Conservation (phyloP, 2,113 vertebrate species). For the Pterocles burchelli region DNA sequence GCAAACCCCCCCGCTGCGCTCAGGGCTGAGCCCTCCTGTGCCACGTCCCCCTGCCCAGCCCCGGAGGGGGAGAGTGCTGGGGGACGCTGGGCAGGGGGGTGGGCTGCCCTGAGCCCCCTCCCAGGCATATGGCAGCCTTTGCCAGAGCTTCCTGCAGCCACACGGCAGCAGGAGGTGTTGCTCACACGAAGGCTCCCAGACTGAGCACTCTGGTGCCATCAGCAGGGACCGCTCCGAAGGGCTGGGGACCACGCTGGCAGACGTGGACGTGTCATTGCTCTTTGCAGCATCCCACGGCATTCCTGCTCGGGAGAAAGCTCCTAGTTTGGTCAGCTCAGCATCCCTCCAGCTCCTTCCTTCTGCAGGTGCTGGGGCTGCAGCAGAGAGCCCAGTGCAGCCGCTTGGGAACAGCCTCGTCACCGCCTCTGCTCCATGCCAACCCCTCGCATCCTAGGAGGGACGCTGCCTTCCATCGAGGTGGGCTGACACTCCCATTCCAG, state of each 20-base stretch:
- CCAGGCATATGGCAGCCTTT: neutral
- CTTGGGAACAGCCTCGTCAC: fast-evolving
- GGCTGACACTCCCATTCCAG: neutral
- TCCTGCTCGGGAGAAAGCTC: neutral
- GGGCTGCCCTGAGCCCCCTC: neutral
- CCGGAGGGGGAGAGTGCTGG: neutral
- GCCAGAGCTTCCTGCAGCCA: neutral
- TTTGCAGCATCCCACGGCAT: neutral
- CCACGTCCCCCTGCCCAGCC: too few species aligned
- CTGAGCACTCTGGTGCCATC: neutral
- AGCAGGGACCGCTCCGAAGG: neutral
- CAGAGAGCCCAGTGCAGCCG: neutral
- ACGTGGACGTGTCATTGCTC: neutral
- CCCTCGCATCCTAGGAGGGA: fast-evolving
- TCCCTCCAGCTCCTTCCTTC: neutral
- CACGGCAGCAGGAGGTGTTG: neutral
- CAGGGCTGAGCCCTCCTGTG: neutral
- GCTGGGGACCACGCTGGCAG: fast-evolving
- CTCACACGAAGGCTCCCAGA: neutral
- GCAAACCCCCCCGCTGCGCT: fast-evolving
- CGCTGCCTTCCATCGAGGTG: neutral
- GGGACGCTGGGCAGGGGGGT: neutral
- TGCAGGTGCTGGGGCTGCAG: neutral
- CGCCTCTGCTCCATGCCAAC: fast-evolving
- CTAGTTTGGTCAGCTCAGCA: neutral